Evolutionary conservation across 2,113 vertebrate species (phyloP).

Genomic region (Pogonocichla stellata): DNA sequence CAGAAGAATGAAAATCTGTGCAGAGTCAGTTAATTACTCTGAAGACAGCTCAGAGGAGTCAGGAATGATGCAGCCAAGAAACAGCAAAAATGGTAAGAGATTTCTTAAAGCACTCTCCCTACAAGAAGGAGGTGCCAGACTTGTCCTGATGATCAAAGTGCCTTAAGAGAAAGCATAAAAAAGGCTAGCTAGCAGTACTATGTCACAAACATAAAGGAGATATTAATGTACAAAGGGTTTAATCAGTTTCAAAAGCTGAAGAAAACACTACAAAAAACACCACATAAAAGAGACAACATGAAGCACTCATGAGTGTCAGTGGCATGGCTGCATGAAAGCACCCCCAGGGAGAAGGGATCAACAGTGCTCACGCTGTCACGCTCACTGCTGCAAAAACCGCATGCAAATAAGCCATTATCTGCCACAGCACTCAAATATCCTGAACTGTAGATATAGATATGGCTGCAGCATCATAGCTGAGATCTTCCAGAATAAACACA

Average conservation of each 20-base stretch:
- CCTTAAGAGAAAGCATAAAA: not conserved
- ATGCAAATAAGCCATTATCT: constrained; percentile 3
- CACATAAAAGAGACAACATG: not conserved
- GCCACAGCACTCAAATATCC: not conserved
- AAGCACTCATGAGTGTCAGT: not conserved
- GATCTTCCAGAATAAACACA: not conserved
- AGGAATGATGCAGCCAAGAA: not conserved
- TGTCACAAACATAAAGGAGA: constrained; percentile 5
- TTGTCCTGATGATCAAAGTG: constrained; percentile 24
- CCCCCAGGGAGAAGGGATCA: not conserved
- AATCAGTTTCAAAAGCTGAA: constrained; percentile 9
- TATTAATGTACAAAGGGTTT: constrained; percentile 11
- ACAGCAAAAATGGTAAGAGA: not conserved
- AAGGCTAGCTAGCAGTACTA: not conserved
- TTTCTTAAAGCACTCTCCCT: not conserved
- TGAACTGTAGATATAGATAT: fast-evolving
- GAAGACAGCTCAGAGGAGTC: not conserved
- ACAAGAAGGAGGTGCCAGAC: not conserved
- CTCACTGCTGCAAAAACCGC: not conserved
- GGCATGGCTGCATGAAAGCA: not conserved
- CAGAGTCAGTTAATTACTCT: not conserved
- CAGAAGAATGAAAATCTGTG: not conserved
- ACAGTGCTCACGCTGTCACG: not conserved
- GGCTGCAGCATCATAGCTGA: not conserved
- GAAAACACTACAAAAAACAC: not conserved